phyloP scores from a whole-genome alignment of 2,797 vertebrate species.

The Halcyon smyrnensis region DNA sequence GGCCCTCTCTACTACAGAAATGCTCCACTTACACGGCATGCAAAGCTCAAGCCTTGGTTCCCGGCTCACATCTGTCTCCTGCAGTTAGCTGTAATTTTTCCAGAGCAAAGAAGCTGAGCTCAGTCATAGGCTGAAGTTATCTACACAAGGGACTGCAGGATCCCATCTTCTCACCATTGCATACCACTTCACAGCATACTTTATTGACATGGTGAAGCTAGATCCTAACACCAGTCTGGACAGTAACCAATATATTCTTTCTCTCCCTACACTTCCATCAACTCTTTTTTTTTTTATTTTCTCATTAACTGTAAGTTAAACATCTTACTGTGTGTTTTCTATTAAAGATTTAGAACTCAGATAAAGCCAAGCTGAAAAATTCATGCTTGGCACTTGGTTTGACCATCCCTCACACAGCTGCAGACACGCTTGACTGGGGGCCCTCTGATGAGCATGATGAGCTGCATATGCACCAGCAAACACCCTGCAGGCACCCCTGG shows the following conservation, averaged over 20 bases:
- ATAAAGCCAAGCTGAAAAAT: constrained; percentile 28
- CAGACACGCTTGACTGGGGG: background rate
- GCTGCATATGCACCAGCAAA: background rate
- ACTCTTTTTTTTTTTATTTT: background rate
- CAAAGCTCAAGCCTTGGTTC: background rate
- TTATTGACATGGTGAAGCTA: background rate
- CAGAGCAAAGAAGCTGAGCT: background rate
- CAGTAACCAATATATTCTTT: background rate
- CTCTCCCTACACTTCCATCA: background rate
- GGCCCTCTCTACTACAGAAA: background rate
- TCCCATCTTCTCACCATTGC: background rate
- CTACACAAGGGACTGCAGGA: rapidly evolving
- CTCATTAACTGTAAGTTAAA: constrained; percentile 1
- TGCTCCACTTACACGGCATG: rapidly evolving
- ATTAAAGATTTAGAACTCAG: constrained; percentile 19
- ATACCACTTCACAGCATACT: background rate
- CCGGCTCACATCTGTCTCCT: background rate
- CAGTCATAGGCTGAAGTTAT: background rate
- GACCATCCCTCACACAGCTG: constrained; percentile 2
- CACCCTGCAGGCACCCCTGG: background rate
- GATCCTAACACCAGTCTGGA: background rate
- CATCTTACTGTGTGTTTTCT: background rate
- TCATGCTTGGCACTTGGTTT: background rate
- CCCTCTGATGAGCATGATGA: background rate
- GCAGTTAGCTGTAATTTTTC: background rate